Base-by-base conservation (phyloP, 2,113 vertebrate species). In the Gracilinanus agilis region DNA sequence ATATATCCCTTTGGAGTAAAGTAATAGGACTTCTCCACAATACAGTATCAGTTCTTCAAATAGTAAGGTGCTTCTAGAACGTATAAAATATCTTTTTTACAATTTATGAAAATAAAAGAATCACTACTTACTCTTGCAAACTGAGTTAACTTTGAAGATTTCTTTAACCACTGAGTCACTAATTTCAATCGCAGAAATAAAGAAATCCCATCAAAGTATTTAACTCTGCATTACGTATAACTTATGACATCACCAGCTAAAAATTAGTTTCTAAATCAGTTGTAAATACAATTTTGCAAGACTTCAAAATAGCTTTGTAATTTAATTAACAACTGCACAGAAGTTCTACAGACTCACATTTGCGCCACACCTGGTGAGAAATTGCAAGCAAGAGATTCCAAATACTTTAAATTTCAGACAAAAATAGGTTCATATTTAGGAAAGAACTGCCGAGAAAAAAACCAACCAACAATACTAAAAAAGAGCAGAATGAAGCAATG, bases 231-330 rank as follows among this genome's bases (percentile, higher is more conserved):
- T 96, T 95, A 94, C 94, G 93, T 92, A 95, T 92, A 96, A 88
- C 96, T 61, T 96, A 83, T 91, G 58, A 97, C 95, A 96, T 96
- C 96, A 96, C 95, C 96, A 95, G 93, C 96, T 94, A 95, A 90
- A 90, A 92, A 44, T 97, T 97, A 95, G 91, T 97, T 96, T 96
- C 94, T 95, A 91, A 92, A 83, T 83, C 16, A 83, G 7, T 23
- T 90, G 91, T 58, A 96, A 94, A 96, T 96, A 97, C 96, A 94
- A 97, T 96, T 97, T 95, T 94, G 94, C 94, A 97, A 95, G 91
- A 92, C 91, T 89, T 93, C 55, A 96, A 96, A 92, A 95, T 96
- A 95, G 92, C 95, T 96, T 96, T 95, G 90, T 95, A 95, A 44
- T 56, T 95, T 96, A 95, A 96, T 96, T 96, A 95, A 95, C 96